Conservation (phyloP, 2,888 invertebrate genomes). For the Eledona agricola region DNA sequence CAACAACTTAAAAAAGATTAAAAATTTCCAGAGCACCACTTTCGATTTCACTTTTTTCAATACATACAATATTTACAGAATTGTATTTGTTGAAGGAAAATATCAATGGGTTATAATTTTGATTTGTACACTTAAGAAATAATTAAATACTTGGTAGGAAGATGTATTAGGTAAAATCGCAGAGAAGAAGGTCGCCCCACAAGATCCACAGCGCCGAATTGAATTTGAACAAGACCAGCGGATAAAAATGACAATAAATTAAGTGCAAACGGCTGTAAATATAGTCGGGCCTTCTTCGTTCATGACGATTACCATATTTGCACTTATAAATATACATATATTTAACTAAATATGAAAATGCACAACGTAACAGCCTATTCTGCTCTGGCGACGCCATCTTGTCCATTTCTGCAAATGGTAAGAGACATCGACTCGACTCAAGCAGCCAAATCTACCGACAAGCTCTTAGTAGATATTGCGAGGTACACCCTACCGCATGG, state of each 20-base stretch:
- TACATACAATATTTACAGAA: constrained; percentile 48
- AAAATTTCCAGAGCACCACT: constrained; percentile 62
- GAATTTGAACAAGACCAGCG: constrained; percentile 32
- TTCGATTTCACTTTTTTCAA: constrained; percentile 55
- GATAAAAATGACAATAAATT: constrained; percentile 42
- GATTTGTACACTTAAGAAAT: constrained; percentile 52
- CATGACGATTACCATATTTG: constrained; percentile 47
- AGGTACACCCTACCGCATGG: constrained; percentile 57
- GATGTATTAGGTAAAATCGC: constrained; percentile 54
- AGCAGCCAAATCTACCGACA: constrained; percentile 54
- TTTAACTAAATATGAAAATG: constrained; percentile 53
- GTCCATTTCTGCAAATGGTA: constrained; percentile 59
- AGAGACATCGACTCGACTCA: constrained; percentile 55
- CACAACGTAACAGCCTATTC: constrained; percentile 60
- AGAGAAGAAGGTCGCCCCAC: constrained; percentile 35
- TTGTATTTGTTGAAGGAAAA: constrained; percentile 43
- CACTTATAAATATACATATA: constrained; percentile 54
- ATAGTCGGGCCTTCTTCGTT: constrained; percentile 37
- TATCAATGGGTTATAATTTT: constrained; percentile 46
- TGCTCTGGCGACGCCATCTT: constrained; percentile 55
- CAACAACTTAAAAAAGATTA: constrained; percentile 50
- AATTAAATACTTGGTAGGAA: constrained; percentile 64
- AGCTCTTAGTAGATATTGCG: constrained; percentile 56
- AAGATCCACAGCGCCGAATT: constrained; percentile 37
- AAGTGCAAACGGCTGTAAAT: constrained; percentile 35